A percentile compares a stretch with the other conserved stretches of the same genome.
Conservation (phyloP, 1,140 invertebrate genomes). For the Zophobas morio region DNA sequence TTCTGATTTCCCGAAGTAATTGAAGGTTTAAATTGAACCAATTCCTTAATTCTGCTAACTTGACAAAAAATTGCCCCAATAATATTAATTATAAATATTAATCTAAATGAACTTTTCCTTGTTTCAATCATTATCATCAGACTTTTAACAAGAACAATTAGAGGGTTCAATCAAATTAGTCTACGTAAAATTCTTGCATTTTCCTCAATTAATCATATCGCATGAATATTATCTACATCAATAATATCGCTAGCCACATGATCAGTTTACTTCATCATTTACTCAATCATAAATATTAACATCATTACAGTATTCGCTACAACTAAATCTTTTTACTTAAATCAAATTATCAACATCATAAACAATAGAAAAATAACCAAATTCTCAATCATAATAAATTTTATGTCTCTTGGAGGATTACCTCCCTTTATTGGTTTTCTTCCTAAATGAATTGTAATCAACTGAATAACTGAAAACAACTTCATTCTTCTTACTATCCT, state of each 20-base stretch:
- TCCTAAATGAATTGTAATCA: too few relatives aligned
- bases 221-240: constrained; percentile 68
- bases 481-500: too few relatives aligned
- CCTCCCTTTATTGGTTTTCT: too few relatives aligned
- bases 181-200: constrained; percentile 70
- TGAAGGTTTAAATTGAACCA: constrained; percentile 68
- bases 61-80: constrained; percentile 72
- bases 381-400: not conserved
- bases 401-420: too few relatives aligned
- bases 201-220: constrained; percentile 72
- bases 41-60: constrained; percentile 68
- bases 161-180: constrained; percentile 69
- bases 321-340: not conserved
- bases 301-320: not conserved
- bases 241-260: constrained; percentile 67
- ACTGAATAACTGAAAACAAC: too few relatives aligned
- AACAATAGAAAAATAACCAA: not conserved
- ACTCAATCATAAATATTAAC: constrained; percentile 64
- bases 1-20: constrained; percentile 70
- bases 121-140: constrained; percentile 66
- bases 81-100: constrained; percentile 65
- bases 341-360: not conserved
- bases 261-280: constrained; percentile 68
- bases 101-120: constrained; percentile 57
- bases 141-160: constrained; percentile 60